Conservation (phyloP, 2,888 invertebrate genomes). For the Pharmacophagus antenor region DNA sequence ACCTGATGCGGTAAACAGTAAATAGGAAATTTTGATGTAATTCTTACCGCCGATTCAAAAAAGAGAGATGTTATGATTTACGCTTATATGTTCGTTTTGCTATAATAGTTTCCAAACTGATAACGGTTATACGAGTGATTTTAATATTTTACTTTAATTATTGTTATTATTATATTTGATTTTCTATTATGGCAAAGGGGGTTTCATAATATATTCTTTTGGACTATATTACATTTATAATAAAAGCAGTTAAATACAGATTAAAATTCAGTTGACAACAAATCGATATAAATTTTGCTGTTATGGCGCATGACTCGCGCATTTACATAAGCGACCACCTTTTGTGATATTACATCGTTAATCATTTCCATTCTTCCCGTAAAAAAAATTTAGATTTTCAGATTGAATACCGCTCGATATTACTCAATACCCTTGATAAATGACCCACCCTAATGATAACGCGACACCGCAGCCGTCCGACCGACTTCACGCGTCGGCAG, state of each 20-base stretch:
- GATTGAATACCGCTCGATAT: conserved; percentile 62
- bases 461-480: conserved; percentile 11
- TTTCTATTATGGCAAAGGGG: no score
- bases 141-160: no score
- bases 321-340: conserved; percentile 64
- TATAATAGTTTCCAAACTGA: no score
- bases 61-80: no score
- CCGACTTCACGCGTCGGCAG: conserved; percentile 38
- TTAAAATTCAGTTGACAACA: conserved; percentile 63
- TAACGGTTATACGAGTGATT: no score
- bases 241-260: conserved; percentile 63
- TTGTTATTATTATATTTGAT: no score
- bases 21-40: no score
- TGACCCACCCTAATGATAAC: conserved; percentile 38
- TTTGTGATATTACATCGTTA: conserved; percentile 72
- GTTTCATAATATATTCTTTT: no score
- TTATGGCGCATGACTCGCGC: conserved; percentile 74
- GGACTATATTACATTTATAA: not conserved
- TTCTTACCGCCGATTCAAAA: no score
- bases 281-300: conserved; percentile 69
- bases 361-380: conserved; percentile 66
- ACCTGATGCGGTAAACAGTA: no score
- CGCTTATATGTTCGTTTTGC: no score
- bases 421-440: conserved; percentile 66
- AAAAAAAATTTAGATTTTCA: conserved; percentile 77